These are phyloP conservation scores for Paratilapia polleni DNA, from an alignment of 2,113 vertebrate species.

Conservation along the genomic window DNA sequence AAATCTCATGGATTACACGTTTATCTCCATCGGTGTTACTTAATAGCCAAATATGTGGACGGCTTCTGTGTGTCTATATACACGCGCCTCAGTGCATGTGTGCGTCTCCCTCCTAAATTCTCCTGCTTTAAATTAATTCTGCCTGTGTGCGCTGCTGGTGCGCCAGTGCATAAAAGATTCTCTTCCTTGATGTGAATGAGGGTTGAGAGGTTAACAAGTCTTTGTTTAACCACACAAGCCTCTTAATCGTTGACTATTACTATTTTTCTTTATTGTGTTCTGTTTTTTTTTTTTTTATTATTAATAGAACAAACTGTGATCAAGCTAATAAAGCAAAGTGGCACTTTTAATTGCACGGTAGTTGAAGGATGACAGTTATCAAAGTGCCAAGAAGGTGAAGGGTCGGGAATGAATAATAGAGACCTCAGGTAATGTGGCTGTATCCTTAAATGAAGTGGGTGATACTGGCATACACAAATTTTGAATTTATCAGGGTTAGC, in stretches of 20 bases:
- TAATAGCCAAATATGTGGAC: not conserved
- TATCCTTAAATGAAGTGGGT: not conserved
- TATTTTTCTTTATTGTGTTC: not conserved
- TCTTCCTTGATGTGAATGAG: not conserved
- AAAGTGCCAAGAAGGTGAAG: slow-evolving; percentile 6
- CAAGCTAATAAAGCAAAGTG: slow-evolving; percentile 2
- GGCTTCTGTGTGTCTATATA: not conserved
- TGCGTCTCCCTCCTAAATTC: not conserved
- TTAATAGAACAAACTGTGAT: not conserved
- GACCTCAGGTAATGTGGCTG: not conserved
- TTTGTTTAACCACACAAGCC: not conserved
- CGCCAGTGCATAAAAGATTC: not conserved
- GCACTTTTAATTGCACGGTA: not conserved
- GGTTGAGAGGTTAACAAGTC: slow-evolving; percentile 38
- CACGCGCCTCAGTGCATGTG: not conserved
- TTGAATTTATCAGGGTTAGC: slow-evolving; percentile 5
- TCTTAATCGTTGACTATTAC: slow-evolving; percentile 1
- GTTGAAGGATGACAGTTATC: not conserved
- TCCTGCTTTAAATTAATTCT: slow-evolving; percentile 32
- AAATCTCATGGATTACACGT: not conserved
- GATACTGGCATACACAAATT: not conserved
- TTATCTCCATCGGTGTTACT: slow-evolving; percentile 10
- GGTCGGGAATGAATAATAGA: not conserved
- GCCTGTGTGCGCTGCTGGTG: not conserved
- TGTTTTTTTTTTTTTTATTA: not conserved